Percentiles rank a stretch among this genome's conserved stretches.
These are phyloP conservation scores for Drosophila ustulata DNA, from an alignment of 2,888 invertebrate genomes.

Conservation along the genomic window DNA sequence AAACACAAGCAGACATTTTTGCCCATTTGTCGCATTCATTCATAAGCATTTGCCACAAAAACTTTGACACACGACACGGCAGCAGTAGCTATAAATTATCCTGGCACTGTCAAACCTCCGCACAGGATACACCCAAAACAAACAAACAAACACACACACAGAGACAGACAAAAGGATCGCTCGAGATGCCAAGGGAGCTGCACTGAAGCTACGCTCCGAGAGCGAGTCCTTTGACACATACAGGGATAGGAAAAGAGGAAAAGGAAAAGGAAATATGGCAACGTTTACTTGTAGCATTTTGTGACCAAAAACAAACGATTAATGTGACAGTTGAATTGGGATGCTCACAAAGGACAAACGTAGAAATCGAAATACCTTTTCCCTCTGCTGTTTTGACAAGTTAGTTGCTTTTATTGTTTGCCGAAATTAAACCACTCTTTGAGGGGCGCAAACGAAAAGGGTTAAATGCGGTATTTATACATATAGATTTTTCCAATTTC, in stretches of 20 bases:
- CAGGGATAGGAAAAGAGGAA: constrained; percentile 26
- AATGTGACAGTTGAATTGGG: constrained; percentile 82
- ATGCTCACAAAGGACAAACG: constrained; percentile 37
- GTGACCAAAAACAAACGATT: constrained; percentile 82
- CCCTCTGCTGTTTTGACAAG: constrained; percentile 58
- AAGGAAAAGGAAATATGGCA: constrained; percentile 48
- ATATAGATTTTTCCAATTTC: constrained; percentile 75
- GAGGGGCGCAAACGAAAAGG: constrained; percentile 43
- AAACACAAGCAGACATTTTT: constrained; percentile 26
- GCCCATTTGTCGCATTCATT: constrained; percentile 68
- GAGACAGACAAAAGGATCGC: constrained; percentile 32
- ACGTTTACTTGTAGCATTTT: constrained; percentile 74
- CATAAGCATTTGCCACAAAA: constrained; percentile 75
- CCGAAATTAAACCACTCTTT: constrained; percentile 62
- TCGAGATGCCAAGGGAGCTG: constrained; percentile 37
- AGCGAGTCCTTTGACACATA: constrained; percentile 59
- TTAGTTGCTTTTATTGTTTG: constrained; percentile 69
- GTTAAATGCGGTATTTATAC: constrained; percentile 60
- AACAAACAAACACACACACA: constrained; percentile 57
- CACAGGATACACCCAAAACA: constrained; percentile 71
- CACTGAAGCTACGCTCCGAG: constrained; percentile 52
- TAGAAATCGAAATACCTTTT: constrained; percentile 31
- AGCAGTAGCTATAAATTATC: constrained; percentile 72
- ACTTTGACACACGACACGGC: constrained; percentile 78
- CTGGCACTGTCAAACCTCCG: constrained; percentile 60